Evolutionary conservation across 2,797 vertebrate species (phyloP), one percentile per base, ranked within the genome.

Genomic region (Gorsachius magnificus): DNA sequence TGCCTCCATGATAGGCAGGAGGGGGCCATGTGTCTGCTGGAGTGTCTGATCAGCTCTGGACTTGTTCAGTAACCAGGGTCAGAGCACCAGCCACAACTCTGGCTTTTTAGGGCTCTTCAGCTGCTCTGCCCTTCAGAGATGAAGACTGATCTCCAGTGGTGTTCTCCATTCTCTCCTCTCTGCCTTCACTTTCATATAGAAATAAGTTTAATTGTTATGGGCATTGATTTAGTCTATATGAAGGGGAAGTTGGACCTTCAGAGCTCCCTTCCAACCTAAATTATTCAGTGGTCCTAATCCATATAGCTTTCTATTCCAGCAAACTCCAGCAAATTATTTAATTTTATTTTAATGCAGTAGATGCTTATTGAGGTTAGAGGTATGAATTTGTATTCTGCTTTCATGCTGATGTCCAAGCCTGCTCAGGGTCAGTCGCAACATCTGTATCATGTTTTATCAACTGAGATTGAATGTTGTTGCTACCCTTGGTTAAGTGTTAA

Each of bases 1-100:
- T 46, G 14, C 29, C 35, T 21, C 56, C 22, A 11, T 2, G 9
- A 6, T 15, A 19, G 29, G 22, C 45, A 41, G 45, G 57, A 57
- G n/a, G 11, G 15, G 21, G 18, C 13, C 1, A 4, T 1, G 4
- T 16, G 20, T 26, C 43, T 45, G 16, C 43, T 36, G 9, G 16
- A 2, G 0, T 15, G 8, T 65, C 28, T 20, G 25, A 13, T 20
- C 58, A 46, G 21, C 45, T 60, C 77, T 33, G 53, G 51, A 9
- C 43, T 20, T 41, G 29, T 8, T 25, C 45, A 58, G 33, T 4
- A 51, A 15, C 28, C n/a, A 24, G 8, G 5, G 38, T 4, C 38
- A 28, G 58, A 48, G 69, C 36, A 25, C 29, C 61, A 68, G 33
- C 28, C 29, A 0, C 26, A 10, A 4, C 57, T 70, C 17, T 0